Evolutionary conservation across 53 echinoderm and acorn worm genomes (phyloP), one percentile per base, ranked within the genome.

Genomic region (Holothuria leucospilota): DNA sequence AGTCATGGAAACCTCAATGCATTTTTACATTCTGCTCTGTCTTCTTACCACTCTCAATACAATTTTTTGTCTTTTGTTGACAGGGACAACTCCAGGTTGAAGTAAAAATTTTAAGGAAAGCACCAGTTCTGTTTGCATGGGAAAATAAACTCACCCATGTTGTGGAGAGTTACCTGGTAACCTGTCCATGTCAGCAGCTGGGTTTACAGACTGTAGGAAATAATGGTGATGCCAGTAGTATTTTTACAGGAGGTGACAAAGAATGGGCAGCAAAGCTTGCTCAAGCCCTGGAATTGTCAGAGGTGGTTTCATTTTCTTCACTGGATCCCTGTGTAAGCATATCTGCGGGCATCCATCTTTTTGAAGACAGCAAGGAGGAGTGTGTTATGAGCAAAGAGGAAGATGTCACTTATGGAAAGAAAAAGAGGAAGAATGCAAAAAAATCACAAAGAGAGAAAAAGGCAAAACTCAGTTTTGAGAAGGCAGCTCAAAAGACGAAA

Each of bases 61-160:
- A 29, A 67, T 25, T 67, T 67, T 5, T 67, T 46, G 8, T 46
- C 15, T 25, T 29, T 16, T 62, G 39, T 83, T 40, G 63, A 29
- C 68, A 83, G 84, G 65, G 68, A 18, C 42, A 39, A 23, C 38
- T 83, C 20, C 49, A 66, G 9, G 42, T 64, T 27, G 65, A 83
- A 52, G 67, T 83, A 10, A 83, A 83, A 51, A 20, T 83, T 64
- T 38, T 83, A 5, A 46, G 9, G 20, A 53, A 53, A 26, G 29
- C 40, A 21, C 84, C 84, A 13, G 6, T 83, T 16, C 23, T 83
- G 42, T 83, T 83, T 52, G 40, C 84, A 13, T 83, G 84, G 84
- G 65, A 67, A 29, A 83, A 83, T 49, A 42, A 64, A 39, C 39
- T 6, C 8, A 83, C 38, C 15, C 29, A 15, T n/a, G n/a, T 13